Conservation (phyloP, 2,888 invertebrate species). For the Hydrotaea cyrtoneurina region DNA sequence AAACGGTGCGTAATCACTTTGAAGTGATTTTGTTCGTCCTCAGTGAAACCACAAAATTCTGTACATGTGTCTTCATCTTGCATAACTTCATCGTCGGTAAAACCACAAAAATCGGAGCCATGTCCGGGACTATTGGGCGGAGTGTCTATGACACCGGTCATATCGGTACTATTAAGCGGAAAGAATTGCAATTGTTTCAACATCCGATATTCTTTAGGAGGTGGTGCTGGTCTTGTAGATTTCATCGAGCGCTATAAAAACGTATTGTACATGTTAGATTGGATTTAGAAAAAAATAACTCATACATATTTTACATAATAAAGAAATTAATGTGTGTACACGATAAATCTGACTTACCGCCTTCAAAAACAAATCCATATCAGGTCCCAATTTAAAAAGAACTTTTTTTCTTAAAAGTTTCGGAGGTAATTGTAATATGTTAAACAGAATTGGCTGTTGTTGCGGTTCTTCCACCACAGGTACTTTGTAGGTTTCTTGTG, state of each 20-base stretch:
- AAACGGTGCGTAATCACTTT: conserved; percentile 57
- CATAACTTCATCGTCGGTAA: conserved; percentile 64
- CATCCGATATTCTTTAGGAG: conserved; percentile 8
- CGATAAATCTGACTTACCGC: conserved; percentile 73
- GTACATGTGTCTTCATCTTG: conserved; percentile 48
- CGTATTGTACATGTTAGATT: not conserved
- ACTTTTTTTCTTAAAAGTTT: conserved; percentile 67
- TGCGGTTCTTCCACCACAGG: conserved; percentile 48
- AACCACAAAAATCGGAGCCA: conserved; percentile 71
- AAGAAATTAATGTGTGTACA: too few species aligned
- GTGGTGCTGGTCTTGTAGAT: conserved; percentile 43
- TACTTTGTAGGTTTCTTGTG: conserved; percentile 62
- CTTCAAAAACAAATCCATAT: conserved; percentile 73
- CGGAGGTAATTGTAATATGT: conserved; percentile 72
- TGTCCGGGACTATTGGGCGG: conserved; percentile 67
- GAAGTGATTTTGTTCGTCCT: conserved; percentile 58
- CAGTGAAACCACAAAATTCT: conserved; percentile 68
- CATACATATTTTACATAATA: not conserved
- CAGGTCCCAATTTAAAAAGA: conserved; percentile 71
- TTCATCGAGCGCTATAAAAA: conserved; percentile 65
- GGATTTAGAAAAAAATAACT: not conserved
- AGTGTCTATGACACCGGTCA: conserved; percentile 59
- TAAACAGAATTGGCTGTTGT: conserved; percentile 61
- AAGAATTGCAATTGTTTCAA: conserved; percentile 55
- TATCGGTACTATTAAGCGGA: conserved; percentile 60